Evolutionary conservation across 2,113 vertebrate species (phyloP).

Genomic region (Eulemur rufifrons): DNA sequence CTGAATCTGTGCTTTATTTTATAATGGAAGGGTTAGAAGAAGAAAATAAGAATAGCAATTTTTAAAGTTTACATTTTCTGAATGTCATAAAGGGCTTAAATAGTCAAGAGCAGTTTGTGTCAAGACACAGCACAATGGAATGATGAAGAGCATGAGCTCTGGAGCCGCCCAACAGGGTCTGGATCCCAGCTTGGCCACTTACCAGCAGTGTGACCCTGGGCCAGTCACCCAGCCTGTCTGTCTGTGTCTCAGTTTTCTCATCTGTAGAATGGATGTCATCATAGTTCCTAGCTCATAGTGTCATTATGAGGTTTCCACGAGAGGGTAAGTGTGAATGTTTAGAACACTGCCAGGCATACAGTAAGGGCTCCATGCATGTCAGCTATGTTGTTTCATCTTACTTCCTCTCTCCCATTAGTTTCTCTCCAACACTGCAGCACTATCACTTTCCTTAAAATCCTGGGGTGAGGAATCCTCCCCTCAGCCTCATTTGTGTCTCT

Average conservation of each 20-base stretch:
- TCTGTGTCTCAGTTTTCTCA: not conserved
- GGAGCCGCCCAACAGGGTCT: not conserved
- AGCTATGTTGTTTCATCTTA: not conserved
- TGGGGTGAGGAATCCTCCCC: not conserved
- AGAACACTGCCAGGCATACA: not conserved
- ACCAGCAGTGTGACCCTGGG: not conserved
- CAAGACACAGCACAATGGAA: not conserved
- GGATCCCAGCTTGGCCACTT: not conserved
- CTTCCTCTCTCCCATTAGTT: not conserved
- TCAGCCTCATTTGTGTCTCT: not conserved
- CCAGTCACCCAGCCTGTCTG: not conserved
- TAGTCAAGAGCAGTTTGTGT: not conserved
- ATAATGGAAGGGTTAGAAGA: not conserved
- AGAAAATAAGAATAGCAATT: not conserved
- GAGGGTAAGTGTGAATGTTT: not conserved
- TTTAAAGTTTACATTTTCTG: not conserved
- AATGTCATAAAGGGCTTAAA: not conserved
- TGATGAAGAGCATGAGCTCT: not conserved
- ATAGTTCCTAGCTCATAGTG: not conserved
- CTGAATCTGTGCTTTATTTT: not conserved
- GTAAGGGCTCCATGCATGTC: not conserved
- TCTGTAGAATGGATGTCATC: not conserved
- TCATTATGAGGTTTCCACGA: not conserved
- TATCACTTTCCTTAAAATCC: not conserved
- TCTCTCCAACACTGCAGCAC: not conserved